These are phyloP conservation scores for Nephrocerus scutellatus DNA, from an alignment of 2,888 invertebrate genomes.

Conservation along the genomic window DNA sequence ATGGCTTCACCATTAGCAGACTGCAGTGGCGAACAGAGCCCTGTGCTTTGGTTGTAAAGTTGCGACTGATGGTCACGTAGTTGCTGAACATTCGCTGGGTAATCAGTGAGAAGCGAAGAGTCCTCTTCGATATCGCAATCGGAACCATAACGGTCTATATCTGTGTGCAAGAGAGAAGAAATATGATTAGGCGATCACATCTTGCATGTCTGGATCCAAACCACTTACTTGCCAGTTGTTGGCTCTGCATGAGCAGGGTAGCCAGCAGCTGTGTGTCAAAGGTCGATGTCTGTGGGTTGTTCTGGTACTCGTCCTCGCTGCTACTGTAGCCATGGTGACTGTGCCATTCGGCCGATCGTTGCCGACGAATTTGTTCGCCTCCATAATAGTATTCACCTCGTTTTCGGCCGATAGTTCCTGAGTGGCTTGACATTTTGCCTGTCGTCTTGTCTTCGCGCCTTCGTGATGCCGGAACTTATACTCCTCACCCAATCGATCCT, in stretches of 20 bases:
- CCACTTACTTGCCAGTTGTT: constrained; percentile 54
- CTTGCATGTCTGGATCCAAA: constrained; percentile 30
- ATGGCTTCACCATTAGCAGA: constrained; percentile 21
- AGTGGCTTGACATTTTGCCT: constrained; percentile 45
- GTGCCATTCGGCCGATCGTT: constrained; percentile 55
- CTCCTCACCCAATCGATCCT: background rate
- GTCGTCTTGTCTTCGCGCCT: background rate
- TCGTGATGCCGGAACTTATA: background rate
- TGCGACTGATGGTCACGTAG: constrained; percentile 16
- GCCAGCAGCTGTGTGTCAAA: constrained; percentile 55
- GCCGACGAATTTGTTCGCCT: constrained; percentile 48
- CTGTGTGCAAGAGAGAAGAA: no score
- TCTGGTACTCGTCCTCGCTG: constrained; percentile 53
- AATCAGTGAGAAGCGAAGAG: constrained; percentile 37
- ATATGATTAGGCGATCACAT: no score
- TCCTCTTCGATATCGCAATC: constrained; percentile 62
- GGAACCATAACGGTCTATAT: constrained; percentile 66
- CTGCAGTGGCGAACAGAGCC: constrained; percentile 32
- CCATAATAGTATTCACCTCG: constrained; percentile 44
- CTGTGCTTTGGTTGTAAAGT: constrained; percentile 21
- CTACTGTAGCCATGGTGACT: constrained; percentile 52
- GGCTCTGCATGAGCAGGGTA: constrained; percentile 53
- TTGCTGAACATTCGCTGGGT: no score
- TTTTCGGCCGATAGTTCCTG: constrained; percentile 47
- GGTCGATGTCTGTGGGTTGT: constrained; percentile 44